Conservation (phyloP, 1,140 invertebrate species). For the Theocolax elegans region DNA sequence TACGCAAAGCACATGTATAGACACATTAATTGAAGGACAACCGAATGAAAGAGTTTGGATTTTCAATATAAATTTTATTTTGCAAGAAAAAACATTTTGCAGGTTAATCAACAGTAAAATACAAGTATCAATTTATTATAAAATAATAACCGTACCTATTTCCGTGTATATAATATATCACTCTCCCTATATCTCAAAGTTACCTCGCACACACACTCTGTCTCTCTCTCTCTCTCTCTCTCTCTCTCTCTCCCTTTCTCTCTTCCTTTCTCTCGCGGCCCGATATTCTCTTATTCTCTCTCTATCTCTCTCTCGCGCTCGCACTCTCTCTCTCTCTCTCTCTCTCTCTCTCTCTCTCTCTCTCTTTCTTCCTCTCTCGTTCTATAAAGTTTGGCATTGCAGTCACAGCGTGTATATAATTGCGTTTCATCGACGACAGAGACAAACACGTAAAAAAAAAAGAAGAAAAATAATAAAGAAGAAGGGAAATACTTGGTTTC, state of each 20-base stretch:
- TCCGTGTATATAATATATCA: slow-evolving; percentile 44
- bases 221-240: slow-evolving; percentile 7
- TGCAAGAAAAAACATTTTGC: slow-evolving; percentile 45
- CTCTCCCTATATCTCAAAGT: slow-evolving; percentile 19
- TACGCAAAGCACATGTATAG: too few relatives aligned
- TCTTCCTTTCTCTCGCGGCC: too few relatives aligned
- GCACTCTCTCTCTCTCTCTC: slow-evolving; percentile 13
- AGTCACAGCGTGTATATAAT: slow-evolving; percentile 43
- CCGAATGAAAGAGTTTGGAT: slow-evolving; percentile 37
- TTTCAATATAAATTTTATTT: slow-evolving; percentile 45
- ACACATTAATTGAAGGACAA: too few relatives aligned
- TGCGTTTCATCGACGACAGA: slow-evolving; percentile 36
- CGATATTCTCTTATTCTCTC: not conserved
- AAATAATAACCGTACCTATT: slow-evolving; percentile 43
- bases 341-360: slow-evolving; percentile 16
- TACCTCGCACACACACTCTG: too few relatives aligned
- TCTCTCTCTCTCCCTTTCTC: slow-evolving; percentile 2
- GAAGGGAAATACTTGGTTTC: slow-evolving; percentile 39
- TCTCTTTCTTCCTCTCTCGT: not conserved
- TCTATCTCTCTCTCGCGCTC: not conserved
- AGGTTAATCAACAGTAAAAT: slow-evolving; percentile 46
- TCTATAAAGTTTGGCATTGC: slow-evolving; percentile 41
- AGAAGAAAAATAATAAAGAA: slow-evolving; percentile 30
- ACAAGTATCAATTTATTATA: slow-evolving; percentile 44
- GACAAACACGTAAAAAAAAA: slow-evolving; percentile 33